Evolutionary conservation across 2,888 invertebrate genomes (phyloP).

Genomic region (Pammene aurita): DNA sequence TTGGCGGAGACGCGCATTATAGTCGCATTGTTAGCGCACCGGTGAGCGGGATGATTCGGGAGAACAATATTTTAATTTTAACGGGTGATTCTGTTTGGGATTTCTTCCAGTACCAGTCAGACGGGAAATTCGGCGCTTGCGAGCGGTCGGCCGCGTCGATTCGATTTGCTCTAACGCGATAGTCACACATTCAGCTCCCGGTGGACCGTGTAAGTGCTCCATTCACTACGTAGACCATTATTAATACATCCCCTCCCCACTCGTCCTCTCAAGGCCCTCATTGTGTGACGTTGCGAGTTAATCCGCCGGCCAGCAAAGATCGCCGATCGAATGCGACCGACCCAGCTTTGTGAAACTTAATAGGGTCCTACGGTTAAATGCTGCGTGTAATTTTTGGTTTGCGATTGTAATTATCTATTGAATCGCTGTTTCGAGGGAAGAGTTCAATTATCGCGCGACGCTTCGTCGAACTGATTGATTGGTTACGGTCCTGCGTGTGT

Average conservation of each 20-base stretch:
- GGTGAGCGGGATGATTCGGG: conserved; percentile 30
- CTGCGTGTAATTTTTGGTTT: conserved; percentile 81
- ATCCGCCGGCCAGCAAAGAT: conserved; percentile 78
- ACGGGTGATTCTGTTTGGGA: conserved; percentile 47
- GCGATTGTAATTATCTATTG: conserved; percentile 81
- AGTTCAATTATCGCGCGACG: conserved; percentile 79
- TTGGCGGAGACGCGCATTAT: conserved; percentile 21
- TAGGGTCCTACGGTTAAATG: conserved; percentile 78
- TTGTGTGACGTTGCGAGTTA: conserved; percentile 75
- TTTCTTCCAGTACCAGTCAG: conserved; percentile 65
- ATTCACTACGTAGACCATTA: conserved; percentile 79
- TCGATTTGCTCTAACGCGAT: conserved; percentile 80
- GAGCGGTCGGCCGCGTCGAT: conserved; percentile 69
- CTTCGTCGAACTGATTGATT: conserved; percentile 77
- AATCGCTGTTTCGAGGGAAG: conserved; percentile 73
- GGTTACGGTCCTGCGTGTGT: conserved; percentile 70
- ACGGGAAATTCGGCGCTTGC: conserved; percentile 72
- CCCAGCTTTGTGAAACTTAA: conserved; percentile 77
- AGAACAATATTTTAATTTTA: conserved; percentile 39
- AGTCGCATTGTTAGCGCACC: conserved; percentile 35
- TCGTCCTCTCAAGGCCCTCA: conserved; percentile 72
- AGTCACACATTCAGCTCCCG: conserved; percentile 80
- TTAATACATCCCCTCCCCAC: conserved; percentile 78
- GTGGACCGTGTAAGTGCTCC: conserved; percentile 80
- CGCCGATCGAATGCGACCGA: conserved; percentile 73